phyloP scores from a whole-genome alignment of 2,888 invertebrate species.

The Drosophila mettleri region DNA sequence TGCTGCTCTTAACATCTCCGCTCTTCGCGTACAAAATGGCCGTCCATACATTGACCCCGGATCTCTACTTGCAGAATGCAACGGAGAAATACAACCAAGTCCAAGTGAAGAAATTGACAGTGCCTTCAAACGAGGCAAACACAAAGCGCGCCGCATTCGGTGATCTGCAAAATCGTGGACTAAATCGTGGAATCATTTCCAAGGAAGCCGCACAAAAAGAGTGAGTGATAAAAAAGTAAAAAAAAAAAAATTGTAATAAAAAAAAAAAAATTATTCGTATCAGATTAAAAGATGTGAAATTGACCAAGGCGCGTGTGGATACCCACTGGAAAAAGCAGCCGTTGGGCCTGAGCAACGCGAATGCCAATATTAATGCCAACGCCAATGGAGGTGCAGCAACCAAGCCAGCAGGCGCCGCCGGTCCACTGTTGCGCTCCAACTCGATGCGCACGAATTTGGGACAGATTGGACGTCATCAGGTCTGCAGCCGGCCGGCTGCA shows the following conservation, averaged over 20 bases:
- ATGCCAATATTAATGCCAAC: constrained; percentile 7
- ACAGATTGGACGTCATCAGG: constrained; percentile 15
- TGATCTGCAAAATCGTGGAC: constrained; percentile 86
- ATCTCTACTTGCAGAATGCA: constrained; percentile 73
- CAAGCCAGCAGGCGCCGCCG: constrained; percentile 20
- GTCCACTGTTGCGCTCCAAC: constrained; percentile 71
- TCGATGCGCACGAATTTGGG: constrained; percentile 66
- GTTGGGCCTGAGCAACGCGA: constrained; percentile 39
- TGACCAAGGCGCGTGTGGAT: constrained; percentile 84
- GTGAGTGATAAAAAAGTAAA: constrained; percentile 59
- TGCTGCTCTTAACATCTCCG: background rate
- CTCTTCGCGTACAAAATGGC: constrained; percentile 58
- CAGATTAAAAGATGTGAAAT: constrained; percentile 76
- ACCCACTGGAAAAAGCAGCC: constrained; percentile 83
- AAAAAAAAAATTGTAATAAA: background rate
- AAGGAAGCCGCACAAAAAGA: constrained; percentile 81
- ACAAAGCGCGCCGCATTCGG: constrained; percentile 85
- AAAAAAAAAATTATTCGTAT: no score
- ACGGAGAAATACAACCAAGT: constrained; percentile 74
- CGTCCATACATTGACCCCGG: constrained; percentile 28
- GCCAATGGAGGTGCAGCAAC: constrained; percentile 10
- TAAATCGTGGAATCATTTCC: constrained; percentile 70
- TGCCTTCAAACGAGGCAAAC: constrained; percentile 68
- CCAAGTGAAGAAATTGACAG: constrained; percentile 79
- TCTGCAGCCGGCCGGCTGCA: constrained; percentile 49